Base-by-base conservation (phyloP, 2,797 vertebrate genomes). In the Gallinago solitaria region DNA sequence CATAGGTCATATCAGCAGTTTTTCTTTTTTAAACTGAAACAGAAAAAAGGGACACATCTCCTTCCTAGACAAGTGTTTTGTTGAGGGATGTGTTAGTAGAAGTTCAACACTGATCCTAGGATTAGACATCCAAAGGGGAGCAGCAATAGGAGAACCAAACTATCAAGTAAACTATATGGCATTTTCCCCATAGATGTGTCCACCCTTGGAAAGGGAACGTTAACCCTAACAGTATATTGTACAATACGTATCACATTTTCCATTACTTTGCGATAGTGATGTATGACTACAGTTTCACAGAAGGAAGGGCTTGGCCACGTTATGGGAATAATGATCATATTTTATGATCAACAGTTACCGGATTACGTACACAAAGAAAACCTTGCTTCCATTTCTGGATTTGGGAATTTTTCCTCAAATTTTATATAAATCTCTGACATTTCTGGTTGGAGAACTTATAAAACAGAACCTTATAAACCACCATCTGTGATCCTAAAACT, bases 21-120 rank as follows among this genome's bases (percentile, higher is more conserved):
- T 87, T 78, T 75, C 24, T 61, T 94, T 54, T 73, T 88, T 64
- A 75, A 88, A 95, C 64, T 51, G 69, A 73, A 86, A 32, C 19
- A 86, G 53, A 90, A 92, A 48, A 93, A 90, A 93, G 13, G 50
- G 80, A 33, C 74, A 65, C 80, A 73, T 93, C 86, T 94, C 87
- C 65, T 90, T 90, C 47, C 80, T 89, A 84, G 43, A 53, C 51
- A 64, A 23, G 27, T 23, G 37, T 67, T 90, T 84, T 92, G 79
- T 84, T 68, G 75, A 89, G 4, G 2, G 30, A 33, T 5, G 0
- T 56, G 47, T 83, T 86, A 68, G 35, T 45, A 76, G 25, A 81
- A 91, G 68, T 89, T 91, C 76, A 85, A 76, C 59, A 24, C 5
- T 64, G 73, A 83, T 69, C 28, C 28, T 45, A 61, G 79, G 91